phyloP scores from a whole-genome alignment of 2,797 vertebrate genomes.

The Galago senegalensis region DNA sequence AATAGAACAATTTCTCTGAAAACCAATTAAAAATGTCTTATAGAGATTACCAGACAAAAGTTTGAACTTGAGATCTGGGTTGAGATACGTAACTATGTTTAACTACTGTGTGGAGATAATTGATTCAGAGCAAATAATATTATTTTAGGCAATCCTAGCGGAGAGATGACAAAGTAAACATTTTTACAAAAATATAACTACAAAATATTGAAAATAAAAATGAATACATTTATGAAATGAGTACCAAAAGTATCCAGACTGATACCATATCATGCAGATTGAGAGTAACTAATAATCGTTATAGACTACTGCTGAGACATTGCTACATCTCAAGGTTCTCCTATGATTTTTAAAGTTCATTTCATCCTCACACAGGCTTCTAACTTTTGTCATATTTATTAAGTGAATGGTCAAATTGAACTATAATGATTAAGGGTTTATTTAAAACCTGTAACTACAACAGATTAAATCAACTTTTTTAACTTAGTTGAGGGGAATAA shows the following conservation, averaged over 20 bases:
- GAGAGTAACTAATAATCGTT: neutral
- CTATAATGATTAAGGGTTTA: neutral
- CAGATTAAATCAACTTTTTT: neutral
- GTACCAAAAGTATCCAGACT: neutral
- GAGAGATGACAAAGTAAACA: neutral
- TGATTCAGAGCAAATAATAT: neutral
- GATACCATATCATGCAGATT: no score
- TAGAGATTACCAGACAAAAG: neutral
- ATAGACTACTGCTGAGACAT: neutral
- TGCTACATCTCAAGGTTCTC: neutral
- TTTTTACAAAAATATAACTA: neutral
- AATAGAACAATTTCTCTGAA: neutral
- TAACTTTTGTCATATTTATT: neutral
- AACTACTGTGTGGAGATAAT: neutral
- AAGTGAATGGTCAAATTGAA: neutral
- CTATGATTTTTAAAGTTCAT: neutral
- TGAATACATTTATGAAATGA: neutral
- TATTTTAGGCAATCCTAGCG: neutral
- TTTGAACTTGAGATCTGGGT: neutral
- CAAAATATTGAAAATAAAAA: conserved; percentile 31
- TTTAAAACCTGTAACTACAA: neutral
- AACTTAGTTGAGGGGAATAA: neutral
- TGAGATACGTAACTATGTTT: neutral
- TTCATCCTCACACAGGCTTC: neutral
- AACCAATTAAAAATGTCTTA: neutral